Evolutionary conservation across 2,888 invertebrate genomes (phyloP), one percentile per base, ranked within the genome.

Genomic region (Dicyrtoma fusca): DNA sequence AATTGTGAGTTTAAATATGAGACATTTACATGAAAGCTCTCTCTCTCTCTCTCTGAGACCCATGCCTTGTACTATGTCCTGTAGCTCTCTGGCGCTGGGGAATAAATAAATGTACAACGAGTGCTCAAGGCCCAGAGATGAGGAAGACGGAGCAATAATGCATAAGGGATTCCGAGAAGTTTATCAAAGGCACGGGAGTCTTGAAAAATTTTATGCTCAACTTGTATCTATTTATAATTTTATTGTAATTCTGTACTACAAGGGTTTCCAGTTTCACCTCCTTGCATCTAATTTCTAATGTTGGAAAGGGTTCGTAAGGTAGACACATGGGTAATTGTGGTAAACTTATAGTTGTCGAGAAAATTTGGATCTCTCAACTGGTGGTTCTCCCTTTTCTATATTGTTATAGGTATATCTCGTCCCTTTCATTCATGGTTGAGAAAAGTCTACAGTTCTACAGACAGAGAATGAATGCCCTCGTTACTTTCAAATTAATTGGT

Each of bases 401-500:
- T n/a, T n/a, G n/a, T n/a, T n/a, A n/a, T 62, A 34, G 8, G 13
- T 44, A 44, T 49, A n/a, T 49, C 17, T 49, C 17, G 17, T 53
- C 17, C 2, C 3, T 53, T 53, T 53, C 53, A 53, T 53, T 53
- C 53, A 53, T 34, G 34, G 34, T 34, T 34, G 4, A 34, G 3
- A 34, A 34, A 8, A 34, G 8, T 34, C 3, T 8, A 34, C 4
- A 34, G 8, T n/a, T n/a, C n/a, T n/a, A 49, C 14, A n/a, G 8
- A 8, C 8, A 19, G 5, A 25, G 25, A 57, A 57, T 57, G 57
- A 10, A 49, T 53, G 17, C 26, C 53, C 53, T 66, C 66, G 66
- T 66, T 66, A 65, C 66, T 53, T 66, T 21, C 53, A 53, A 66
- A 69, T 63, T 74, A 74, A 74, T 74, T 74, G 74, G 74, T 71